Evolutionary conservation across 2,888 invertebrate species (phyloP).

Genomic region (Melanchra persicariae): DNA sequence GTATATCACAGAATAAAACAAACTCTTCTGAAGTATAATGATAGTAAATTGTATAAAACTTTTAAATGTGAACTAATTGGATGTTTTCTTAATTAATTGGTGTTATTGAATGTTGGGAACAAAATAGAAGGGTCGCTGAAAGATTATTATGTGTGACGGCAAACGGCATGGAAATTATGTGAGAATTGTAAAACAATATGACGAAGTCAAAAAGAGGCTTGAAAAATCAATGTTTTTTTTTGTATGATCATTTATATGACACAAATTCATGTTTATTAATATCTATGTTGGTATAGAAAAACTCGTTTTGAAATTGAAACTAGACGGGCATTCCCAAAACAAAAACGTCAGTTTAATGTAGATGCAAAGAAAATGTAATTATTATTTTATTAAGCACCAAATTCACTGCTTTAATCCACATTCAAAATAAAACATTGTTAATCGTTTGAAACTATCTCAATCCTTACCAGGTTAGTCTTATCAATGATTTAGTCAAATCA

Average conservation of each 20-base stretch:
- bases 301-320: background rate
- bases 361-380: background rate
- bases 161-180: slow-evolving; percentile 20
- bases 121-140: slow-evolving; percentile 59
- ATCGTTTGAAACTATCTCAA: slow-evolving; percentile 36
- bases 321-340: background rate
- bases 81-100: slow-evolving; percentile 64
- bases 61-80: slow-evolving; percentile 59
- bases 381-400: slow-evolving; percentile 36
- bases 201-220: slow-evolving; percentile 19
- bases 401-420: slow-evolving; percentile 46
- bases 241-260: background rate
- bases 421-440: slow-evolving; percentile 10
- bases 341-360: background rate
- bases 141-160: slow-evolving; percentile 35
- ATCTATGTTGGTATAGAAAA: background rate
- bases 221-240: slow-evolving; percentile 21
- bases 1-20: slow-evolving; percentile 2
- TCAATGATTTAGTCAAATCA: slow-evolving; percentile 26
- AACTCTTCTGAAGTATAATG: slow-evolving; percentile 26
- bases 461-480: slow-evolving; percentile 32
- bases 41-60: slow-evolving; percentile 50
- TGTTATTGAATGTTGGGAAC: slow-evolving; percentile 73
- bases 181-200: slow-evolving; percentile 30
- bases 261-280: background rate